Evolutionary conservation across 2,113 vertebrate genomes (phyloP), one percentile per base, ranked within the genome.

Genomic region (Glaucidium brasilianum): DNA sequence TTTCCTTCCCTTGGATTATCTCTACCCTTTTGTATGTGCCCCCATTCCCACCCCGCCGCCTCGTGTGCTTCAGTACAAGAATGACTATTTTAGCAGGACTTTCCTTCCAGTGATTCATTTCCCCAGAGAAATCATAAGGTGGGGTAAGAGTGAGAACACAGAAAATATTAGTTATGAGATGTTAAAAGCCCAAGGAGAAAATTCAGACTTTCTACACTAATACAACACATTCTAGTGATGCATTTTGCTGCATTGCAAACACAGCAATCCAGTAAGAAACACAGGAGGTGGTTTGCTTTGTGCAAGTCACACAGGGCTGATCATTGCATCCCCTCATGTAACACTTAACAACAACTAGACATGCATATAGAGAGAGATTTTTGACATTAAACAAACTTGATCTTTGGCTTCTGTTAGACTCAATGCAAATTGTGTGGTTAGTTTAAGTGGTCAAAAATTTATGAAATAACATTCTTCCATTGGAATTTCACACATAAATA

Each of bases 291-390:
- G 11, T 16, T 66, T 43, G 8, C 37, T 26, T n/a, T 27, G 26
- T 39, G 27, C 15, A 53, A 39, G 32, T 72, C 58, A 34, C 23
- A 56, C 11, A 39, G 14, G 22, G 34, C 20, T 34, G 56, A 32
- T 22, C 3, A 0, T 26, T 55, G 16, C 53, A 80, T 35, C 21
- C n/a, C 34, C 29, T 29, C 15, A 26, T 0, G 0, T 9, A 62
- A 11, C 8, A 5, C 25, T 67, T 52, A 56, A 26, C 67, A 72
- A 20, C 17, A 59, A 27, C 25, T n/a, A 37, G 13, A 45, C 83
- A 0, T 62, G 19, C 34, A 23, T 2, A 17, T 2, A 43, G 1
- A 32, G 1, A 32, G 8, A 50, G 22, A 55, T 41, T 68, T 50
- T 15, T 27, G 5, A 67, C 78, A 17, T 32, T n/a, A 29, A 90